Base-by-base conservation (phyloP, 2,888 invertebrate genomes). In the Megaustenia siamemsis region DNA sequence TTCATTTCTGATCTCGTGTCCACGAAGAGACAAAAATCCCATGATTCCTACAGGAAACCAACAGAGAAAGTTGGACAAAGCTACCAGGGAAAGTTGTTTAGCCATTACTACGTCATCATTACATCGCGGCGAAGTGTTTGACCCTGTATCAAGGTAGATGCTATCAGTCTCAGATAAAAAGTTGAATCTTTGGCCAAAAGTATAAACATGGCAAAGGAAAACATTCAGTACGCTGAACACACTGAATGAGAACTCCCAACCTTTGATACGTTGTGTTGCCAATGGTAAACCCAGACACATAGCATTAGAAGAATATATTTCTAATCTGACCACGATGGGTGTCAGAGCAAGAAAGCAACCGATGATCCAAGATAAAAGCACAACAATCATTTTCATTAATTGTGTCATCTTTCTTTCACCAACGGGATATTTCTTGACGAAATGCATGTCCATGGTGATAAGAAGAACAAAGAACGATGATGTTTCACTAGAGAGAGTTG, bases 1-100 rank as follows among this genome's bases (percentile, higher is more conserved):
- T n/a, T n/a, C n/a, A n/a, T n/a, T n/a, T n/a, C n/a, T n/a, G n/a
- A n/a, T n/a, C n/a, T n/a, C n/a, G n/a, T n/a, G n/a, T n/a, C n/a
- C n/a, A n/a, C n/a, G n/a, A n/a, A n/a, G n/a, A n/a, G n/a, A n/a
- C n/a, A n/a, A n/a, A n/a, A n/a, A n/a, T n/a, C n/a, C n/a, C n/a
- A n/a, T n/a, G n/a, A n/a, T n/a, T n/a, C n/a, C n/a, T n/a, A n/a
- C n/a, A n/a, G n/a, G n/a, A n/a, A n/a, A n/a, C n/a, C n/a, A n/a
- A n/a, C n/a, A n/a, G n/a, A n/a, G n/a, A n/a, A n/a, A n/a, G n/a
- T n/a, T n/a, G n/a, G n/a, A n/a, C n/a, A n/a, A n/a, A n/a, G n/a
- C n/a, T 24, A 92, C 90, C 12, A 92, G 83, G 1, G 90, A 89
- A 89, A 92, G 92, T 86, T 91, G 91, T 49, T 89, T 87, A 4